Conservation (phyloP, 1,140 invertebrate genomes). For the Drosophila nebulosa region DNA sequence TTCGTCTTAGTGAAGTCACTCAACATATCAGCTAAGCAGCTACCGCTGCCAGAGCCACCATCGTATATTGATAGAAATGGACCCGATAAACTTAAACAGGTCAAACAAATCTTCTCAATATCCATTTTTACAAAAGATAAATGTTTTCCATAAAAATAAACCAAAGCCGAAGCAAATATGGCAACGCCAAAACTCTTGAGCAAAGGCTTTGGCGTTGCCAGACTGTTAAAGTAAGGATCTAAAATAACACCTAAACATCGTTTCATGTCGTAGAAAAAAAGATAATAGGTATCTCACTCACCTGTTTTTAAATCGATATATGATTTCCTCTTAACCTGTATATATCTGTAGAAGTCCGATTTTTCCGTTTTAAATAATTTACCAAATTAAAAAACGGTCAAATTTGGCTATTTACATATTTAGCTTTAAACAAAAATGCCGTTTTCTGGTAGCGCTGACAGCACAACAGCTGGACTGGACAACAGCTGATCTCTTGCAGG, state of each 20-base stretch:
- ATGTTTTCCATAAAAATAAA: neutral
- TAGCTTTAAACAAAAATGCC: neutral
- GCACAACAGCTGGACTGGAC: neutral
- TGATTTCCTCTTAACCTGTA: too few species aligned
- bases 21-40: slow-evolving; percentile 71
- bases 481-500: neutral
- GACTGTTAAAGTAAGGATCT: neutral
- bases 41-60: slow-evolving; percentile 40
- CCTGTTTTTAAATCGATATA: too few species aligned
- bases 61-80: slow-evolving; percentile 73
- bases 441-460: neutral
- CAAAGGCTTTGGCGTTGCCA: neutral
- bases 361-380: too few species aligned
- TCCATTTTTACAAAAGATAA: slow-evolving; percentile 54
- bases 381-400: too few species aligned
- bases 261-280: too few species aligned
- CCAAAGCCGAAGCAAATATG: neutral
- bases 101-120: slow-evolving; percentile 76
- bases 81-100: slow-evolving; percentile 55
- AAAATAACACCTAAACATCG: neutral
- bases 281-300: too few species aligned
- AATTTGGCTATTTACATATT: neutral
- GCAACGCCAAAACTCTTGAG: too few species aligned
- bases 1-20: slow-evolving; percentile 60
- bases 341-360: too few species aligned